Evolutionary conservation across 2,888 invertebrate genomes (phyloP).

Genomic region (Leptinotarsa rubiginosa): DNA sequence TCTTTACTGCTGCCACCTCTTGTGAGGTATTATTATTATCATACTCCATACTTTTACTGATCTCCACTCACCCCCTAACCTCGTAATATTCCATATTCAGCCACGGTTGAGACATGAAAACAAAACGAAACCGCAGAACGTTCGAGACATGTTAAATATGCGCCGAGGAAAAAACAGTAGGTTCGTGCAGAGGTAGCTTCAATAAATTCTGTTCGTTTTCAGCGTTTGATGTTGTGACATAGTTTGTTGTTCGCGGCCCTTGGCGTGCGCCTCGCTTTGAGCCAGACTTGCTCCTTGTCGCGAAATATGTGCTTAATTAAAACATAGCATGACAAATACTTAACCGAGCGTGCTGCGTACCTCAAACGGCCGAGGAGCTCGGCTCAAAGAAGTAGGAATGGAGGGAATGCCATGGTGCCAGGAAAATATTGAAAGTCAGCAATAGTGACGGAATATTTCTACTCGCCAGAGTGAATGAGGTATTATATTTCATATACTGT

Average conservation of each 20-base stretch:
- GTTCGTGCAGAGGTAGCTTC: conserved; percentile 41
- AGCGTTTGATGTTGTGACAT: conserved; percentile 51
- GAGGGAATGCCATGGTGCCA: not conserved
- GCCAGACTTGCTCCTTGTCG: conserved; percentile 59
- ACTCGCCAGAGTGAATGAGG: too few relatives aligned
- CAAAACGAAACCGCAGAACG: conserved; percentile 36
- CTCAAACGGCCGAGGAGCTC: conserved; percentile 52
- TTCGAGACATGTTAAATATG: conserved; percentile 44
- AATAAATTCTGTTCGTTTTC: conserved; percentile 56
- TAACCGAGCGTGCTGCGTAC: conserved; percentile 58
- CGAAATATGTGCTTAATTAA: conserved; percentile 65
- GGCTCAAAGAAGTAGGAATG: conserved; percentile 37
- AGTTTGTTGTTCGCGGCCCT: conserved; percentile 51
- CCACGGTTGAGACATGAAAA: conserved; percentile 39
- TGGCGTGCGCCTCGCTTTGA: conserved; percentile 59
- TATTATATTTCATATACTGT: too few relatives aligned
- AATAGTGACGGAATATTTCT: too few relatives aligned
- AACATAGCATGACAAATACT: conserved; percentile 66
- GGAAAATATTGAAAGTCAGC: too few relatives aligned
- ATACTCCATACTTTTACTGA: too few relatives aligned
- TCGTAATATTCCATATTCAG: conserved; percentile 29
- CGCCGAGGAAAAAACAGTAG: conserved; percentile 35
- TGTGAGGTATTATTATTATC: too few relatives aligned
- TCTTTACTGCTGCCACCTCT: too few relatives aligned
- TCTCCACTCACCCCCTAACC: not conserved